A percentile compares a stretch with the other conserved stretches of the same genome.
Conservation (phyloP, 2,888 invertebrate species). For the Pogonocherus hispidulus region DNA sequence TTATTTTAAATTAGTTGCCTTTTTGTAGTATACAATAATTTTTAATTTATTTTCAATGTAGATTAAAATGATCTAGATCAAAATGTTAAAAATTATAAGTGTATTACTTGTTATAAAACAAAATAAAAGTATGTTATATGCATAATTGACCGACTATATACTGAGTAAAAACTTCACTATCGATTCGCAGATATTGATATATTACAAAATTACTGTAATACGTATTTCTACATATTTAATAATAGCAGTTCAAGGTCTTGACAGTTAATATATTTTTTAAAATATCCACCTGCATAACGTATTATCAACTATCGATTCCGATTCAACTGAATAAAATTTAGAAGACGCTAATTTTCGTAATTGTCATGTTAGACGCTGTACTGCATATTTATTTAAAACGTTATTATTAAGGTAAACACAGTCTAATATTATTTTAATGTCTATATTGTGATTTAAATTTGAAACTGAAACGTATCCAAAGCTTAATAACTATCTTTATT, state of each 20-base stretch:
- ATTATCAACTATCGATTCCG: neutral
- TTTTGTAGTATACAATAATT: too few species aligned
- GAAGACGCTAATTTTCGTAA: neutral
- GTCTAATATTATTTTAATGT: constrained; percentile 33
- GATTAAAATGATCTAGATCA: too few species aligned
- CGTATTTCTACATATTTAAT: neutral
- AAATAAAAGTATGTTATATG: too few species aligned
- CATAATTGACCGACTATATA: too few species aligned
- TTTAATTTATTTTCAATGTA: too few species aligned
- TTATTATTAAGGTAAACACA: constrained; percentile 3
- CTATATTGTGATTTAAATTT: constrained; percentile 37
- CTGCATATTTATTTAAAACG: neutral
- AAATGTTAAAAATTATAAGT: too few species aligned
- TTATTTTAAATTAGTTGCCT: too few species aligned
- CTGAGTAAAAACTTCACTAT: too few species aligned
- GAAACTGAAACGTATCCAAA: constrained; percentile 37
- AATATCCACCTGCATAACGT: neutral
- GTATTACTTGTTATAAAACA: too few species aligned
- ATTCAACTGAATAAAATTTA: constrained; percentile 5
- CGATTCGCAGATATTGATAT: too few species aligned
- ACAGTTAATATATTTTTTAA: neutral
- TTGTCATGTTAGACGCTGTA: neutral
- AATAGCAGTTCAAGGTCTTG: neutral
- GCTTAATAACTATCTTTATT: constrained; percentile 39
- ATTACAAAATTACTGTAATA: neutral